Base-by-base conservation (phyloP, 2,888 invertebrate genomes). In the Tortrix viridana region DNA sequence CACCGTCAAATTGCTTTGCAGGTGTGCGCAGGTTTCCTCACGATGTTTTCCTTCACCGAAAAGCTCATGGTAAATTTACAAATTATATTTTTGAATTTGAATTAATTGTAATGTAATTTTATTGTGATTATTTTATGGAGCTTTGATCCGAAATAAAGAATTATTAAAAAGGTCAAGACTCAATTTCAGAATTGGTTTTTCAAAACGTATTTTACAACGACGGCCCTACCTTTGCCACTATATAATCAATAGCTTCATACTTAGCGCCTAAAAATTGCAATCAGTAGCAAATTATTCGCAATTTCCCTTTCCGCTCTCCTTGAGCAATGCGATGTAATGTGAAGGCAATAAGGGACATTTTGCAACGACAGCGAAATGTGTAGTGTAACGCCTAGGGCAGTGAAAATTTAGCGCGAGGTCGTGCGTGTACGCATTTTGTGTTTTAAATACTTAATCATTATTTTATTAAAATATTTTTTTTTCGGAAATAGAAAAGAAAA, bases 221-320 rank as follows among this genome's bases (percentile, higher is more conserved):
- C 5, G 16, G 5, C 41, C 6, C 41, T 41, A 41, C 9, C 2
- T 16, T 44, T 16, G 16, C 18, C 23, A 48, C 5, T 22, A 16
- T 26, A 12, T 32, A 41, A 23, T 53, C 23, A 20, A 41, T 22
- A 26, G 9, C 52, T 22, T 2, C 6, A 22, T 4, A 3, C 14
- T 20, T n/a, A n/a, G 6, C 46, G 44, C 55, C n/a, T 37, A 56
- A 47, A 47, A 56, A 46, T 46, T n/a, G 50, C 26, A 43, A 48
- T 55, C 19, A 20, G 44, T 49, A 22, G 48, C 48, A 41, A 43
- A 60, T 48, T 48, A 55, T 55, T 58, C 16, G 20, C 54, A 26
- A 60, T 60, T 54, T 55, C 48, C 54, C 48, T 55, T 60, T 61
- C 55, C 60, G 32, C 32, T 61, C 32, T 61, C 55, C 37, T 61